Evolutionary conservation across 2,797 vertebrate species (phyloP).

Genomic region (Centropyge bicolor): DNA sequence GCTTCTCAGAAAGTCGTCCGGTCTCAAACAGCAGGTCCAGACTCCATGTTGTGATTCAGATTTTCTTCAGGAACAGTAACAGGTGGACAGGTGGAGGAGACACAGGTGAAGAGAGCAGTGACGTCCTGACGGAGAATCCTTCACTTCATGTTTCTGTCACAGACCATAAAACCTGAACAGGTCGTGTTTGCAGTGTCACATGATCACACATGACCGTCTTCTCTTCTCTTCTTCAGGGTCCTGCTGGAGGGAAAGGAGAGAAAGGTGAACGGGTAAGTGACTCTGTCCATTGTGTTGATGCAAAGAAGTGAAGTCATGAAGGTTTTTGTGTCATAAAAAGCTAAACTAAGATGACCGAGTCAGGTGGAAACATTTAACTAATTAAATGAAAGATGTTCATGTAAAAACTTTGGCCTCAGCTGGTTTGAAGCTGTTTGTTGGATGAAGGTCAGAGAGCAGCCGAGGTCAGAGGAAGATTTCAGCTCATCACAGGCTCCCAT

Average conservation of each 20-base stretch:
- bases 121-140: neutral
- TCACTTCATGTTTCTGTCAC: neutral
- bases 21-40: neutral
- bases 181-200: neutral
- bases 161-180: neutral
- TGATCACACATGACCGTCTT: neutral
- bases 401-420: no score
- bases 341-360: no score
- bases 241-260: conserved; percentile 91
- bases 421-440: no score
- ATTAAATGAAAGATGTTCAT: no score
- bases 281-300: no score
- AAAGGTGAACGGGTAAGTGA: conserved; percentile 93
- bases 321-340: no score
- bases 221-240: conserved; percentile 83
- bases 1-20: neutral
- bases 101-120: no score
- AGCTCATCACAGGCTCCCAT: no score
- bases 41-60: neutral
- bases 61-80: no score
- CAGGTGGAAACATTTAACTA: no score
- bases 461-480: no score
- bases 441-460: no score
- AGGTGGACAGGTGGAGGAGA: neutral
- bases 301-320: neutral